Conservation (phyloP, 2,113 vertebrate genomes). For the Menidia beryllina region DNA sequence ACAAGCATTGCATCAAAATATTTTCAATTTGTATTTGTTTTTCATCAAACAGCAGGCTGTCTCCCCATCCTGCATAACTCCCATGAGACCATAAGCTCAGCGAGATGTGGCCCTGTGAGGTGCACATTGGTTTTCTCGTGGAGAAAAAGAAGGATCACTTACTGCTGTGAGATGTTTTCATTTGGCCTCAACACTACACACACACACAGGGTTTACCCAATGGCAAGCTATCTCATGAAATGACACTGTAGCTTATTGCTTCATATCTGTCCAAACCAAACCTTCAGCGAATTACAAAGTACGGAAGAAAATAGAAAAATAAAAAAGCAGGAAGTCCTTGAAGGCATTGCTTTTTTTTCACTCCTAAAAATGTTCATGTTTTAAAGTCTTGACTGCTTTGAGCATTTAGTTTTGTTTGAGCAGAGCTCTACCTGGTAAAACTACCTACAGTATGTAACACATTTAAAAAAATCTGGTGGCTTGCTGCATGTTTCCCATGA, state of each 20-base stretch:
- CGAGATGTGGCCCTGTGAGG: slow-evolving; percentile 10
- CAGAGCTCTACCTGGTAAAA: slow-evolving; percentile 8
- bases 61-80: slow-evolving; percentile 34
- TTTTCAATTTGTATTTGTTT: slow-evolving; percentile 36
- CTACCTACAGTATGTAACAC: slow-evolving; percentile 33
- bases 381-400: slow-evolving; percentile 28
- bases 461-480: slow-evolving; percentile 40
- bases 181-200: not conserved
- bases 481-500: slow-evolving; percentile 1
- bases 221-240: slow-evolving; percentile 12
- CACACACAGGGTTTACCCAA: slow-evolving; percentile 1
- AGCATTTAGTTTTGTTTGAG: slow-evolving; percentile 20
- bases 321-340: not conserved
- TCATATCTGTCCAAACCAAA: slow-evolving; percentile 11
- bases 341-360: slow-evolving; percentile 9
- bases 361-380: slow-evolving; percentile 24
- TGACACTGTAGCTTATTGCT: slow-evolving; percentile 1
- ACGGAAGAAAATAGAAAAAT: slow-evolving; percentile 1
- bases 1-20: slow-evolving; percentile 12
- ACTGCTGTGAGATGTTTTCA: slow-evolving; percentile 3
- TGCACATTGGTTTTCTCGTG: slow-evolving; percentile 27
- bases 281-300: not conserved
- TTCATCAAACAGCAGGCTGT: slow-evolving; percentile 1
- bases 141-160: slow-evolving; percentile 45
- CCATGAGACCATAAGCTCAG: slow-evolving; percentile 35